Conservation (phyloP, 2,113 vertebrate genomes). For the Pelmatolapia mariae region DNA sequence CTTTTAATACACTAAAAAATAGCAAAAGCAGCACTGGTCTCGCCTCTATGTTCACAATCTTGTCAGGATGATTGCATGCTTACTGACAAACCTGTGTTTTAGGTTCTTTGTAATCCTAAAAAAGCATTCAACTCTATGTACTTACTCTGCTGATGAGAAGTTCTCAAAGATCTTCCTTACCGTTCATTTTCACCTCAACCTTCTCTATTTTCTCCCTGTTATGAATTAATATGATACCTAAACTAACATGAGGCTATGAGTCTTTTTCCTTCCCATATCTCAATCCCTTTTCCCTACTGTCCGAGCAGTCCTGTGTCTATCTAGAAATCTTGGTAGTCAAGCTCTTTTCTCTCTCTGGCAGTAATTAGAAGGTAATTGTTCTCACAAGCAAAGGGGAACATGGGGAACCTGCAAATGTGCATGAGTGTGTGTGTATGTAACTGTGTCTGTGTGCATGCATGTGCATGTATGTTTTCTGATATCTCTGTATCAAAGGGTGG, state of each 20-base stretch:
- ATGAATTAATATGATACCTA: neutral
- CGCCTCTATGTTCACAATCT: neutral
- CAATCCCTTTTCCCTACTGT: neutral
- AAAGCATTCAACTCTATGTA: neutral
- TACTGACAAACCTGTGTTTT: neutral
- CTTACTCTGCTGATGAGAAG: neutral
- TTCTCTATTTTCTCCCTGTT: constrained; percentile 1
- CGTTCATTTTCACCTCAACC: neutral
- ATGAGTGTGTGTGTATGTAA: neutral
- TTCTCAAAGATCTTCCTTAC: neutral
- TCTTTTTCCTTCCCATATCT: neutral
- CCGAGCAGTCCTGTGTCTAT: neutral
- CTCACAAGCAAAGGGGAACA: constrained; percentile 40
- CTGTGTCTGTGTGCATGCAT: neutral
- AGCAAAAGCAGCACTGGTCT: neutral
- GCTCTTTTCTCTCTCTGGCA: constrained; percentile 26
- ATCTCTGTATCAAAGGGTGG: constrained; percentile 10
- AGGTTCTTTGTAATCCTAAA: neutral
- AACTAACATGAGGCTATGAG: neutral
- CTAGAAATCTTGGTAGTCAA: constrained; percentile 5
- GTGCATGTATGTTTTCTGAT: neutral
- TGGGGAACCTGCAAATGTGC: neutral
- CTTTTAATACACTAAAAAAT: neutral
- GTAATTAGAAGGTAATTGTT: constrained; percentile 63
- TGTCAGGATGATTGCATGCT: neutral